Conservation (phyloP, 2,888 invertebrate genomes). For the Pachliopta kotzebuea region DNA sequence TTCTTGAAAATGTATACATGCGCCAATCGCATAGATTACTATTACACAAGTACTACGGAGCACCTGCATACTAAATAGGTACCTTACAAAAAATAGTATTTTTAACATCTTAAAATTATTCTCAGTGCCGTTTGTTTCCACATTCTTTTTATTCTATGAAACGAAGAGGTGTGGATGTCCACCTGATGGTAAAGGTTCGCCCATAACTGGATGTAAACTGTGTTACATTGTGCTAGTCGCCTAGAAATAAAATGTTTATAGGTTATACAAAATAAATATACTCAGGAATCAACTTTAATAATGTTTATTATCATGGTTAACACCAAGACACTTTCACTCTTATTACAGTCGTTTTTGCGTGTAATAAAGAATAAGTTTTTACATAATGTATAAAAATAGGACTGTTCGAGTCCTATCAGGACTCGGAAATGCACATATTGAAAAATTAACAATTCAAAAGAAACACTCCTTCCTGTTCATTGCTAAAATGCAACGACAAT, state of each 20-base stretch:
- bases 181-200: too few relatives aligned
- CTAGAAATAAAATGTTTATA: background rate
- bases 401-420: conserved; percentile 69
- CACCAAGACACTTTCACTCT: conserved; percentile 69
- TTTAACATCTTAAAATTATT: too few relatives aligned
- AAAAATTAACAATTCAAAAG: conserved; percentile 70
- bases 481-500: conserved; percentile 77
- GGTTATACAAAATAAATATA: conserved; percentile 36
- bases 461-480: conserved; percentile 62
- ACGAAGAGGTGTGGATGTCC: too few relatives aligned
- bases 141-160: too few relatives aligned
- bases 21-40: too few relatives aligned
- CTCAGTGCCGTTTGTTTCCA: too few relatives aligned
- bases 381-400: conserved; percentile 81
- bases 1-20: too few relatives aligned
- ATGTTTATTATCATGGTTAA: conserved; percentile 73
- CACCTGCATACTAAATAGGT: too few relatives aligned
- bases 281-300: conserved; percentile 61
- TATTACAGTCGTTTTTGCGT: conserved; percentile 68
- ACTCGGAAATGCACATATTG: conserved; percentile 76
- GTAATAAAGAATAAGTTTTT: conserved; percentile 76
- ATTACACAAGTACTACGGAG: too few relatives aligned
- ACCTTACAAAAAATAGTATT: too few relatives aligned
- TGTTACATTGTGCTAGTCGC: conserved; percentile 5
- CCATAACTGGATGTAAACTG: too few relatives aligned